Evolutionary conservation across 2,888 invertebrate species (phyloP), one percentile per base, ranked within the genome.

Genomic region (Limulus polyphemus): DNA sequence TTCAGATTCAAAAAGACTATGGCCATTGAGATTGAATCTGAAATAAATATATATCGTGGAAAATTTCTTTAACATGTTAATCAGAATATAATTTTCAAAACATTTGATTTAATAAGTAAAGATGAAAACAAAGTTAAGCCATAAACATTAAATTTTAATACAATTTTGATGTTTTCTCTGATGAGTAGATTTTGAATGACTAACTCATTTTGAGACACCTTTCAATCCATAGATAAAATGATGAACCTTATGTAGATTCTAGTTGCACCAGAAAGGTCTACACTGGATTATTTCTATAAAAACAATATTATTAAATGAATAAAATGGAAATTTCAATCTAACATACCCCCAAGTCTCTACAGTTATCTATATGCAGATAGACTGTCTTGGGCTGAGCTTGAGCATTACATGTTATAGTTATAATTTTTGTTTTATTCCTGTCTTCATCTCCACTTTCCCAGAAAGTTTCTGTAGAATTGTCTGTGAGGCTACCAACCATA

Each of bases 361-460:
- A 89, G 73, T 98, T 98, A 75, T 98, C 98, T 52, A 98, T 83
- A 73, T 95, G 95, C 52, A 97, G 83, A 71, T 89, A 88, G 14
- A 97, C 78, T 68, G 90, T 81, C 66, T 82, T 82, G 0, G 90
- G 87, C 60, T 82, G 80, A 54, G 84, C 81, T 63, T 83, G 81
- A 63, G 83, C 81, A 67, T 82, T 76, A 69, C 83, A 83, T 1
- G 81, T 80, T 17, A 88, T 79, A 60, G 87, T 88, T 47, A 93
- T 82, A 72, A 85, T 85, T 77, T 95, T 94, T 46, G 90, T 86
- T 75, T 92, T 91, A 75, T 92, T 93, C 62, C 80, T 75, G 77
- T 98, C 97, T 73, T 97, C 97, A 72, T 97, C 97, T 0, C 94
- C 95, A 50, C 94, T 94, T 78, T 98, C 98, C 98, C 98, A 98